These are phyloP conservation scores for Lacerta bilineata DNA, from an alignment of 2,797 vertebrate genomes.

Conservation along the genomic window DNA sequence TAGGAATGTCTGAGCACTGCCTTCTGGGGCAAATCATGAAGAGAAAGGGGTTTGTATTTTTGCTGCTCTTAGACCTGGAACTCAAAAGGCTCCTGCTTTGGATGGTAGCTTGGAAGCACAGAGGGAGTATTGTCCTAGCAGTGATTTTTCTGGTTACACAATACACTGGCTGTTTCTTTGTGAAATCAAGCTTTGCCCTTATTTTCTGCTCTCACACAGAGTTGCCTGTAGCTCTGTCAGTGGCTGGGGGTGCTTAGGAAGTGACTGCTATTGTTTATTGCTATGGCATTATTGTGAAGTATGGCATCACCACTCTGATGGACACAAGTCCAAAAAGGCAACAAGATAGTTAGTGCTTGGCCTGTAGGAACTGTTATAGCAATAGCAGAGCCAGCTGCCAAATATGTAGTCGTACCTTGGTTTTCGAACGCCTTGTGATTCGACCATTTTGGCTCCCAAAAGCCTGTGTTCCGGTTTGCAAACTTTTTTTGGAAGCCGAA, in stretches of 20 bases:
- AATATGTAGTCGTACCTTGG: neutral
- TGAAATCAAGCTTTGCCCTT: conserved; percentile 23
- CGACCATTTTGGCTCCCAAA: no score
- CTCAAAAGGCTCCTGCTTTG: neutral
- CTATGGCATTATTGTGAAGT: neutral
- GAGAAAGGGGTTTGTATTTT: neutral
- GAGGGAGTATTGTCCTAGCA: conserved; percentile 9
- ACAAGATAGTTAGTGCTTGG: neutral
- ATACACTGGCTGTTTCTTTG: conserved; percentile 25
- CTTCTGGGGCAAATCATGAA: neutral
- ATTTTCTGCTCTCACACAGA: conserved; percentile 14
- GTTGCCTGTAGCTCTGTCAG: neutral
- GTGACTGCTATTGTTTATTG: neutral
- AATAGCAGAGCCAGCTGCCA: neutral
- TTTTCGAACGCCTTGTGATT: no score
- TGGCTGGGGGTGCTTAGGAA: neutral
- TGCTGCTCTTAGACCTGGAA: neutral
- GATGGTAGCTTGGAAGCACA: conserved; percentile 16
- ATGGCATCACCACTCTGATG: neutral
- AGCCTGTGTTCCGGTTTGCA: no score
- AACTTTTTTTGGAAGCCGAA: no score
- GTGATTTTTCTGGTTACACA: neutral
- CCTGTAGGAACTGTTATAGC: neutral
- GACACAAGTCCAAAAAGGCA: neutral
- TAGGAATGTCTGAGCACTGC: neutral